phyloP scores from a whole-genome alignment of 2,888 invertebrate species.

The Isoperla grammatica region DNA sequence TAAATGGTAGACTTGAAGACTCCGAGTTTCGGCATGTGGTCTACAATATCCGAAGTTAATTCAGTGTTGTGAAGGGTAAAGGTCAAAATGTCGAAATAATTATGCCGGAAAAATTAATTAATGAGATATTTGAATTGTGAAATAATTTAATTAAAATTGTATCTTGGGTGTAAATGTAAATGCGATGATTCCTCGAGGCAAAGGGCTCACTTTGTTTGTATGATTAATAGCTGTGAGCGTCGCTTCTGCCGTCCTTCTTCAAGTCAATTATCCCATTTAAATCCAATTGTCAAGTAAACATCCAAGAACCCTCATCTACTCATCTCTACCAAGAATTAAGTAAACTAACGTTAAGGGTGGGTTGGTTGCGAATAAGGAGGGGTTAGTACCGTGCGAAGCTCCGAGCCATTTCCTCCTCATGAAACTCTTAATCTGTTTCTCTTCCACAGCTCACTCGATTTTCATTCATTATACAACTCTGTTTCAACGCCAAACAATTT shows the following conservation, averaged over 20 bases:
- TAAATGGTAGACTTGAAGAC: too few relatives aligned
- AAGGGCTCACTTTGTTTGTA: constrained; percentile 1
- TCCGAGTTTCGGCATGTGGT: too few relatives aligned
- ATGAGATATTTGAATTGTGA: too few relatives aligned
- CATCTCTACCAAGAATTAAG: constrained; percentile 9
- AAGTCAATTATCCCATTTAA: constrained; percentile 28
- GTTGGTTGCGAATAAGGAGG: neutral
- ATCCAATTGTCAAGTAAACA: constrained; percentile 27
- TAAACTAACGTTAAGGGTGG: constrained; percentile 10
- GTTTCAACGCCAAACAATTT: too few relatives aligned
- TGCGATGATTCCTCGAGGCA: neutral
- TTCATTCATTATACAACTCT: neutral
- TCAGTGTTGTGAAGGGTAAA: too few relatives aligned
- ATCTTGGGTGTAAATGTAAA: too few relatives aligned
- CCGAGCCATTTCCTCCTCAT: neutral
- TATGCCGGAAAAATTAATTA: too few relatives aligned
- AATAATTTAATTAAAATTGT: too few relatives aligned
- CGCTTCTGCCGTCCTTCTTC: constrained; percentile 11
- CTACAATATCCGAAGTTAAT: too few relatives aligned
- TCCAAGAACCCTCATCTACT: constrained; percentile 8
- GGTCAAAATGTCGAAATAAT: too few relatives aligned
- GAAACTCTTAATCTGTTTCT: neutral
- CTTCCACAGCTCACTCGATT: neutral
- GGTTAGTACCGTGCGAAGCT: neutral
- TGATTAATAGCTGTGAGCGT: constrained; percentile 8